These are phyloP conservation scores for Leistus spinibarbis DNA, from an alignment of 2,888 invertebrate genomes.

Conservation along the genomic window DNA sequence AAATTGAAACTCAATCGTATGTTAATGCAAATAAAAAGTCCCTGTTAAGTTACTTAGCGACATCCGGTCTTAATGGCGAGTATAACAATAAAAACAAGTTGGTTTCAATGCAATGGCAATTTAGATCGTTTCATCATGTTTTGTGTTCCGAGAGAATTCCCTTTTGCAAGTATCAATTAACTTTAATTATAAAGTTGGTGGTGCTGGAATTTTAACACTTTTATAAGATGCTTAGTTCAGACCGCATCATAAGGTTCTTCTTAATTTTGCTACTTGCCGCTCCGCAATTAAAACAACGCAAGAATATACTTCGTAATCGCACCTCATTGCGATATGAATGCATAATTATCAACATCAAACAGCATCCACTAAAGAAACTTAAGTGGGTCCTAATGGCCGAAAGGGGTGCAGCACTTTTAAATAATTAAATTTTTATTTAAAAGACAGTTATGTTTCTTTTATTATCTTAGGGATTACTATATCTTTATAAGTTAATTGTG, in stretches of 20 bases:
- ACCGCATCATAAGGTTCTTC: background rate
- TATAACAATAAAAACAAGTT: background rate
- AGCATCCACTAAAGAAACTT: conserved; percentile 14
- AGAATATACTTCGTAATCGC: conserved; percentile 39
- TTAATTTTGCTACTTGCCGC: conserved; percentile 17
- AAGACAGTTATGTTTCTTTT: no score
- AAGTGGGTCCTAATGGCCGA: conserved; percentile 13
- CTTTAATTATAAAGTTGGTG: conserved; percentile 37
- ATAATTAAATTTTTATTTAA: no score
- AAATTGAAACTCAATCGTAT: no score
- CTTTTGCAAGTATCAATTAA: conserved; percentile 36
- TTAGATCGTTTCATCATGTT: background rate
- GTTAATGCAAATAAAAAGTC: background rate
- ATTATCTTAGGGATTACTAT: no score
- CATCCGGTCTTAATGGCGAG: background rate
- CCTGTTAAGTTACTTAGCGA: background rate
- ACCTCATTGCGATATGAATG: conserved; percentile 39
- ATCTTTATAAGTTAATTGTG: no score
- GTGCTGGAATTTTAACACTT: conserved; percentile 37
- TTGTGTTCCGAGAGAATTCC: conserved; percentile 1
- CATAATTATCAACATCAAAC: conserved; percentile 39
- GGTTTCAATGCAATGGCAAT: background rate
- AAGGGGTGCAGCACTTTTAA: background rate
- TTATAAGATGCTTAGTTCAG: conserved; percentile 36
- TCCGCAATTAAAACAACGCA: conserved; percentile 31